These are phyloP conservation scores for Gyrodactylus salaris DNA, from an alignment of 1,140 invertebrate genomes.

Conservation along the genomic window DNA sequence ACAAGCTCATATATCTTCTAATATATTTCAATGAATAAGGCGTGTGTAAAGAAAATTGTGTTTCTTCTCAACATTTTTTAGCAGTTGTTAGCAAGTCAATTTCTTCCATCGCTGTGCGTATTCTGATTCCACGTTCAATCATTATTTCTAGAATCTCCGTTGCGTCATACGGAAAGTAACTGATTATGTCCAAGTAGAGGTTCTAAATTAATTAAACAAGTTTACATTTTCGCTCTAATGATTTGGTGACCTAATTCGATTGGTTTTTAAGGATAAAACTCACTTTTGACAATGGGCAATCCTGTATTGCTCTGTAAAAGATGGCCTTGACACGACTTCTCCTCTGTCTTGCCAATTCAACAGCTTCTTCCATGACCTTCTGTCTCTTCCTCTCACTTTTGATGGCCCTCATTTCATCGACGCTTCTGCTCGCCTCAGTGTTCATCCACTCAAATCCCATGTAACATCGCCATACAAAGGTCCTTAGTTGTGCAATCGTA, in stretches of 20 bases:
- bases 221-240: not conserved
- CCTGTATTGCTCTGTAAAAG: constrained; percentile 20
- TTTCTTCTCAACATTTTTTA: too few relatives aligned
- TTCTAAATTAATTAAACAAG: constrained; percentile 12
- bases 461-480: constrained; percentile 18
- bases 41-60: too few relatives aligned
- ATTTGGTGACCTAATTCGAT: too few relatives aligned
- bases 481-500: constrained; percentile 12
- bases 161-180: constrained; percentile 14
- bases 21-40: too few relatives aligned
- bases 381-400: not conserved
- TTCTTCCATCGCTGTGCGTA: constrained; percentile 22
- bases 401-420: not conserved
- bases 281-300: constrained; percentile 22
- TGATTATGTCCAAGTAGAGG: constrained; percentile 18
- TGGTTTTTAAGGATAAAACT: too few relatives aligned
- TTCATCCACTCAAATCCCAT: constrained; percentile 12
- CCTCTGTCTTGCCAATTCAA: constrained; percentile 12
- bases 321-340: constrained; percentile 15
- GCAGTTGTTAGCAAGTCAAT: constrained; percentile 16
- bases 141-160: constrained; percentile 19
- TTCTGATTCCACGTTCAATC: constrained; percentile 19
- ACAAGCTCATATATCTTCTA: too few relatives aligned
- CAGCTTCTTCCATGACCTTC: not conserved
- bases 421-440: not conserved